Percentiles rank a stretch among this genome's conserved stretches.
Evolutionary conservation across 2,113 vertebrate species (phyloP).

Genomic region (Eudyptes chrysolophus): DNA sequence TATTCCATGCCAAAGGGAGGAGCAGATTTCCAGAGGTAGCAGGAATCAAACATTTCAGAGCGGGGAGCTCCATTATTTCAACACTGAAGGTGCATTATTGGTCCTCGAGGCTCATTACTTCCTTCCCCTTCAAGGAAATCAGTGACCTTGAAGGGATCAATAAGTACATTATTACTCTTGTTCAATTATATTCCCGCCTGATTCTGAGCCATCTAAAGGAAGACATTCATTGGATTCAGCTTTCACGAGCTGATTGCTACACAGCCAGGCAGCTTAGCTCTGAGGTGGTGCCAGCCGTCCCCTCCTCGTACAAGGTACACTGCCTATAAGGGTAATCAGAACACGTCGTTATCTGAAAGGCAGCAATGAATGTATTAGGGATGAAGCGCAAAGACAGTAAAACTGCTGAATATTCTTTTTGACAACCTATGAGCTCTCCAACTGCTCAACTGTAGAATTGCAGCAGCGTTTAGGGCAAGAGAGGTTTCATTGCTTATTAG

Average conservation of each 20-base stretch:
- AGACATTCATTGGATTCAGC: neutral
- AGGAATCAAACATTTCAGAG: neutral
- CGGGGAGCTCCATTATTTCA: neutral
- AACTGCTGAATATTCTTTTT: neutral
- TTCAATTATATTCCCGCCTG: slow-evolving; percentile 23
- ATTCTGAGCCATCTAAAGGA: neutral
- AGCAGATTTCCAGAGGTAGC: neutral
- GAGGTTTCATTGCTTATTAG: neutral
- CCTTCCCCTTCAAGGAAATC: neutral
- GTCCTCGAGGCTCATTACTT: slow-evolving; percentile 5
- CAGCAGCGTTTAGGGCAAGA: neutral
- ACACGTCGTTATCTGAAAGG: neutral
- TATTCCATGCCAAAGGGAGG: neutral
- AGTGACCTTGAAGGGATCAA: slow-evolving; percentile 38
- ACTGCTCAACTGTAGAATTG: neutral
- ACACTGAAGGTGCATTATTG: neutral
- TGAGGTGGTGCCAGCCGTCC: neutral
- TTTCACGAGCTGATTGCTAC: neutral
- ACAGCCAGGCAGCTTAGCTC: neutral
- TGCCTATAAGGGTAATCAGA: neutral
- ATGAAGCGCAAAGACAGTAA: neutral
- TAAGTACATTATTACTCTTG: slow-evolving; percentile 42
- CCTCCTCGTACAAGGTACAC: neutral
- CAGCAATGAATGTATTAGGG: neutral
- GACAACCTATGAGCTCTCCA: neutral